Evolutionary conservation across 92 coral and sea anemone genomes (phyloP), one percentile per base, ranked within the genome.

Genomic region (Umimayanthus kanabou): DNA sequence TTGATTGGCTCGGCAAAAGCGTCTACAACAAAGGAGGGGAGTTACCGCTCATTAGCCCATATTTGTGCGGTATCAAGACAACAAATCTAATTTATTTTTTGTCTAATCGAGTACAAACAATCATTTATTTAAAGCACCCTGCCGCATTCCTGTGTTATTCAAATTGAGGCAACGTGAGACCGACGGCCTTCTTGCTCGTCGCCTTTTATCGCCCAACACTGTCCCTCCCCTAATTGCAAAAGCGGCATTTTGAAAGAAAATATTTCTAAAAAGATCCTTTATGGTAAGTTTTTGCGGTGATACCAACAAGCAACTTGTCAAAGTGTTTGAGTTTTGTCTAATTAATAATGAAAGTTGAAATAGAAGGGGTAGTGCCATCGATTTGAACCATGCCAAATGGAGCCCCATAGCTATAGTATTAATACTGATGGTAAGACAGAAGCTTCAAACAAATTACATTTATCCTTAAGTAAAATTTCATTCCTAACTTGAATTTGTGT

Each of bases 131-230:
- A 75, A 75, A 37, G 53, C 13, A 18, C 30, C 45, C 45, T 39
- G 79, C 79, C 79, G 79, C 79, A 37, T 33, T 75, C 79, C 79
- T 75, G 26, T 75, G 79, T 75, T 75, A 75, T 75, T 75, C 79
- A 75, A 75, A 75, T 75, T 22, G 79, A 75, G 5, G 53, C 79
- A 75, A 75, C 79, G 15, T 39, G 79, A 75, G 8, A 75, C 25
- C 22, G 28, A 16, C 22, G 10, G 25, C 1, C 13, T 43, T 37
- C 53, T 39, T 39, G 40, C 14, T 20, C 16, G 11, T n/a, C 39
- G 3, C 26, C 79, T 39, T 75, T 75, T 75, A 75, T 22, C 47
- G 69, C 69, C 25, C 7, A 61, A 25, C 7, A 5, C 69, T 61
- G 16, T 39, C 79, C 53, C 53, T 23, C 79, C 37, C 53, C 14